These are phyloP conservation scores for Drosophila antonietae DNA, from an alignment of 2,888 invertebrate genomes.

Conservation along the genomic window DNA sequence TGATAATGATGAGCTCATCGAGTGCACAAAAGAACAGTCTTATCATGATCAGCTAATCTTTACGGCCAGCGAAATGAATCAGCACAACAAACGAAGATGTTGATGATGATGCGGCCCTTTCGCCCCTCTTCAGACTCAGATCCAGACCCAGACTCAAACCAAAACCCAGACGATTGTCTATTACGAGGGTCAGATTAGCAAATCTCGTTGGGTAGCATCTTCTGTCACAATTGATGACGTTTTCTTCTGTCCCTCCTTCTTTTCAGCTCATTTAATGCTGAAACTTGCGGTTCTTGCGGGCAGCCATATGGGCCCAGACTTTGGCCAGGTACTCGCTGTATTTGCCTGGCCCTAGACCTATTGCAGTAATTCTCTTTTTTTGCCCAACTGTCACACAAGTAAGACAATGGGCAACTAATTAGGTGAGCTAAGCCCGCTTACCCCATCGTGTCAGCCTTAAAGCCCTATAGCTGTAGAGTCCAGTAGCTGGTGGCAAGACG, in stretches of 20 bases:
- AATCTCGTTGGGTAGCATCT: conserved; percentile 37
- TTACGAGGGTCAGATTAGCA: conserved; percentile 51
- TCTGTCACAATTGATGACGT: conserved; percentile 58
- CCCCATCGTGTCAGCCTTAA: conserved; percentile 11
- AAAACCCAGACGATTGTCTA: conserved; percentile 43
- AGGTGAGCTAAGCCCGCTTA: conserved; percentile 40
- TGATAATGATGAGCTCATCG: conserved; percentile 70
- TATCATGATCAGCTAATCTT: conserved; percentile 71
- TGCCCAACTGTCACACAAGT: conserved; percentile 58
- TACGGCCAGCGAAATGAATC: conserved; percentile 63
- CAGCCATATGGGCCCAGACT: conserved; percentile 55
- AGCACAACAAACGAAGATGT: conserved; percentile 42
- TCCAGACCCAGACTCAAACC: background rate
- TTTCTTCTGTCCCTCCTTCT: background rate
- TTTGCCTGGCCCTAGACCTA: conserved; percentile 25
- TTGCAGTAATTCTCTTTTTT: conserved; percentile 49
- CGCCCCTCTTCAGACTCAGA: conserved; percentile 1
- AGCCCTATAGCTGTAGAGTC: conserved; percentile 22
- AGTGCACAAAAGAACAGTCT: conserved; percentile 64
- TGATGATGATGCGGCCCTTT: conserved; percentile 11
- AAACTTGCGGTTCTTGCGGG: conserved; percentile 43
- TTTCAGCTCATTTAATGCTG: conserved; percentile 39
- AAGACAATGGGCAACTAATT: conserved; percentile 72
- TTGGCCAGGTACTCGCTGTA: conserved; percentile 21
- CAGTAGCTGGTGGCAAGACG: conserved; percentile 40